Evolutionary conservation across 2,113 vertebrate species (phyloP).

Genomic region (Sphaerodactylus townsendi): DNA sequence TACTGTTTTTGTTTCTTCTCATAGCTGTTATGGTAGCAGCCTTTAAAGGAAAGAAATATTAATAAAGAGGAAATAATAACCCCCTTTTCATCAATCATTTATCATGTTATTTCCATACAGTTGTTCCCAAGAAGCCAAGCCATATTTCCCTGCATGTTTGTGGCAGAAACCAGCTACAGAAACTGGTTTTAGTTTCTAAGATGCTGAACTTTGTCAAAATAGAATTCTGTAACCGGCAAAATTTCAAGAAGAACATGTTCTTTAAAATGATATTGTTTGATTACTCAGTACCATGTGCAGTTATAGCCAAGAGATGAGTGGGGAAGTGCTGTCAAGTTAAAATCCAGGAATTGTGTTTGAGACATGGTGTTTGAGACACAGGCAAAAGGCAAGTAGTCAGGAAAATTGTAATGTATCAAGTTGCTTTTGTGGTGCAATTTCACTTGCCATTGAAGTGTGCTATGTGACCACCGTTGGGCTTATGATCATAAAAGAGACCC

Average conservation of each 20-base stretch:
- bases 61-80: neutral
- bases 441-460: neutral
- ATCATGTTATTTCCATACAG: neutral
- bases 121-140: neutral
- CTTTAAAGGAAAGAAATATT: neutral
- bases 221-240: neutral
- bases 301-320: neutral
- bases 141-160: neutral
- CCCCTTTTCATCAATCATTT: neutral
- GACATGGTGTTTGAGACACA: neutral
- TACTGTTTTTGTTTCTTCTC: neutral
- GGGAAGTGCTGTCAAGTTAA: neutral
- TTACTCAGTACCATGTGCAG: neutral
- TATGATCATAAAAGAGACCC: too few species aligned
- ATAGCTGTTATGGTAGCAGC: neutral
- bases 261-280: neutral
- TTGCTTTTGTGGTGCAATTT: neutral
- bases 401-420: neutral
- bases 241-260: neutral
- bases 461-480: neutral
- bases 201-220: neutral
- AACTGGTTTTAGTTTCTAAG: neutral
- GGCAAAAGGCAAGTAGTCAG: neutral
- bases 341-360: too few species aligned
- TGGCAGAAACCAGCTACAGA: neutral